These are phyloP conservation scores for Crypturellus tataupa DNA, from an alignment of 2,797 vertebrate species.

Conservation along the genomic window DNA sequence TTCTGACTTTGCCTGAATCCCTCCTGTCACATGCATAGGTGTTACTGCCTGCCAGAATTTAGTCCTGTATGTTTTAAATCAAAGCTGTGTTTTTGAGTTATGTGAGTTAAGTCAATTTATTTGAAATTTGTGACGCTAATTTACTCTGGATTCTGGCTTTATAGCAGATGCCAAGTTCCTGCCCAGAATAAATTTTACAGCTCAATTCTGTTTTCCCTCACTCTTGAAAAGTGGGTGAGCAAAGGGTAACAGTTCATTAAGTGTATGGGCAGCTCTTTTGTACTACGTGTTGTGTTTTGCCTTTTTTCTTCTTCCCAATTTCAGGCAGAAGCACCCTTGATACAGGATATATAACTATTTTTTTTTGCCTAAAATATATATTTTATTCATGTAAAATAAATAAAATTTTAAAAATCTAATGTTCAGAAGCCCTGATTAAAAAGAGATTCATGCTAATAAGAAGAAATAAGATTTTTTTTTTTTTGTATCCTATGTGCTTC, in stretches of 20 bases:
- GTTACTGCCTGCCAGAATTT: not conserved
- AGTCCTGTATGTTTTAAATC: constrained; percentile 59
- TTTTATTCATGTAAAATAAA: constrained; percentile 6
- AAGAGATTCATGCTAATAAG: not conserved
- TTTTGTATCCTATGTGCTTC: not conserved
- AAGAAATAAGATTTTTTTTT: not conserved
- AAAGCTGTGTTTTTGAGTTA: constrained; percentile 36
- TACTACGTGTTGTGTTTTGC: not conserved
- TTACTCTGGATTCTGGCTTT: constrained; percentile 52
- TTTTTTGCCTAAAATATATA: not conserved
- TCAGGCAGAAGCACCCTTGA: not conserved
- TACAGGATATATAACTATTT: not conserved
- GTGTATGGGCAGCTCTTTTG: constrained; percentile 7
- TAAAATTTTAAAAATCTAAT: not conserved
- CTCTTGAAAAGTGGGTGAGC: not conserved
- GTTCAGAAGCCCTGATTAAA: not conserved
- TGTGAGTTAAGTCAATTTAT: constrained; percentile 38
- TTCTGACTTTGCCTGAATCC: not conserved
- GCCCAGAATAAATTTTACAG: constrained; percentile 56
- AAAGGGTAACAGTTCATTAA: constrained; percentile 2
- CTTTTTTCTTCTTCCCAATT: constrained; percentile 14
- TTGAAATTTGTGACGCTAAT: constrained; percentile 58
- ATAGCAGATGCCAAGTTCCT: constrained; percentile 46
- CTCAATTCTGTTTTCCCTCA: constrained; percentile 42
- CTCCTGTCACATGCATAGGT: not conserved